These are phyloP conservation scores for Teinopalpus imperialis DNA, from an alignment of 2,888 invertebrate species.

Conservation along the genomic window DNA sequence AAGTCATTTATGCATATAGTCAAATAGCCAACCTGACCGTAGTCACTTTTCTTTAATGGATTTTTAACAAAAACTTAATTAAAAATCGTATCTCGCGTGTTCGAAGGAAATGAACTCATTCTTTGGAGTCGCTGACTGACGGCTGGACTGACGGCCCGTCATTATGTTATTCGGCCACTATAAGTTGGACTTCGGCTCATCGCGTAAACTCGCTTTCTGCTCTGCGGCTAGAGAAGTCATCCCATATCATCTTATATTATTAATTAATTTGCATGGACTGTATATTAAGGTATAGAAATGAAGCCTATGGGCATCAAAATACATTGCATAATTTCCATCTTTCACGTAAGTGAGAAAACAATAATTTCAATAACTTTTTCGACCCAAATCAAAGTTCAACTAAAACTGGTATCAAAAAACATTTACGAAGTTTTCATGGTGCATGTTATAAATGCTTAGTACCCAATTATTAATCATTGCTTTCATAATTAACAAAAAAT, in stretches of 20 bases:
- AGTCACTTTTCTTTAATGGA: slow-evolving; percentile 72
- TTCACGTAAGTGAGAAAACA: not conserved
- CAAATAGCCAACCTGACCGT: slow-evolving; percentile 50
- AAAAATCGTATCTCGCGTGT: slow-evolving; percentile 79
- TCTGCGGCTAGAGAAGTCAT: slow-evolving; percentile 15
- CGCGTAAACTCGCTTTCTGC: slow-evolving; percentile 27
- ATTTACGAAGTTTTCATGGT: slow-evolving; percentile 70
- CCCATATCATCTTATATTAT: slow-evolving; percentile 14
- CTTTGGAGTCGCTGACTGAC: slow-evolving; percentile 75
- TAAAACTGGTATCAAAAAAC: slow-evolving; percentile 52
- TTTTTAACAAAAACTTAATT: slow-evolving; percentile 82
- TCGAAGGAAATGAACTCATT: slow-evolving; percentile 82
- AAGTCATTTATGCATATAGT: slow-evolving; percentile 69
- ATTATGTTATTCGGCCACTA: slow-evolving; percentile 63
- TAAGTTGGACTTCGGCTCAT: slow-evolving; percentile 44
- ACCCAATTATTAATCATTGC: slow-evolving; percentile 68
- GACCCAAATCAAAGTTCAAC: slow-evolving; percentile 44
- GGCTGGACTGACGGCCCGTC: slow-evolving; percentile 70
- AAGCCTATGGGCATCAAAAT: not conserved
- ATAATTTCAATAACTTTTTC: not conserved
- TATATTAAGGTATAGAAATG: not conserved
- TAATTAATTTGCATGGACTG: slow-evolving; percentile 16
- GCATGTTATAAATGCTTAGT: slow-evolving; percentile 65
- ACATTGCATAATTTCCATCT: not conserved
- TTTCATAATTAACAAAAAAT: slow-evolving; percentile 34